These are phyloP conservation scores for Rutilus rutilus DNA, from an alignment of 2,113 vertebrate species.

Conservation along the genomic window DNA sequence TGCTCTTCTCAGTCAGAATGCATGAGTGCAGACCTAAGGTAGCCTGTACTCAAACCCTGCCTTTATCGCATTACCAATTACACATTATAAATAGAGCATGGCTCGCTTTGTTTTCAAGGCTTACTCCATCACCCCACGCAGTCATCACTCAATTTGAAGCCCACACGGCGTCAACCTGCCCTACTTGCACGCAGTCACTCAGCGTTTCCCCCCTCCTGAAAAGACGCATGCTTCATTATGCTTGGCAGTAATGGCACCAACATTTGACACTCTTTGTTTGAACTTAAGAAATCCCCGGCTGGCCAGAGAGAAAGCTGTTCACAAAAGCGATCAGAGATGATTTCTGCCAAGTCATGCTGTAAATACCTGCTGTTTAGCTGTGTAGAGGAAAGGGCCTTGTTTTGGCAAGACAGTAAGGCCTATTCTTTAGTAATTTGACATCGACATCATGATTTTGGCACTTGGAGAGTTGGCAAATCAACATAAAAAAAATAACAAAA, in stretches of 20 bases:
- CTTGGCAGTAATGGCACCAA: conserved; percentile 76
- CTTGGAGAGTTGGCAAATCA: not conserved
- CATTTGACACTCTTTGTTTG: conserved; percentile 72
- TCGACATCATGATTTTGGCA: not conserved
- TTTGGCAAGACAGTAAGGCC: conserved; percentile 11
- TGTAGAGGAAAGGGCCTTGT: not conserved
- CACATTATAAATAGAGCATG: conserved; percentile 75
- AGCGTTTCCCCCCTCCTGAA: conserved; percentile 20
- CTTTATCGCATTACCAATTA: conserved; percentile 80
- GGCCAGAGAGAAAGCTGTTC: conserved; percentile 59
- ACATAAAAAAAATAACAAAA: too few species aligned
- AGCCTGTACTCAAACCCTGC: conserved; percentile 26
- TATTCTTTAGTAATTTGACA: conserved; percentile 5
- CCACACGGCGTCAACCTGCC: conserved; percentile 70
- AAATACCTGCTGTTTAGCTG: conserved; percentile 35
- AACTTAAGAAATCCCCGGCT: conserved; percentile 65
- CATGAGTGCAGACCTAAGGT: conserved; percentile 5
- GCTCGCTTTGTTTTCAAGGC: conserved; percentile 66
- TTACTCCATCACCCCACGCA: conserved; percentile 75
- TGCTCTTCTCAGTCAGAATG: conserved; percentile 16
- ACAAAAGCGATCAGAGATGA: conserved; percentile 52
- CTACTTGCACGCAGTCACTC: conserved; percentile 17
- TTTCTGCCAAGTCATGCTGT: conserved; percentile 53
- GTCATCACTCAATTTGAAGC: conserved; percentile 77
- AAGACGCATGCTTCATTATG: conserved; percentile 69